Base-by-base conservation (phyloP, 2,113 vertebrate species). In the Echinops telfairi region DNA sequence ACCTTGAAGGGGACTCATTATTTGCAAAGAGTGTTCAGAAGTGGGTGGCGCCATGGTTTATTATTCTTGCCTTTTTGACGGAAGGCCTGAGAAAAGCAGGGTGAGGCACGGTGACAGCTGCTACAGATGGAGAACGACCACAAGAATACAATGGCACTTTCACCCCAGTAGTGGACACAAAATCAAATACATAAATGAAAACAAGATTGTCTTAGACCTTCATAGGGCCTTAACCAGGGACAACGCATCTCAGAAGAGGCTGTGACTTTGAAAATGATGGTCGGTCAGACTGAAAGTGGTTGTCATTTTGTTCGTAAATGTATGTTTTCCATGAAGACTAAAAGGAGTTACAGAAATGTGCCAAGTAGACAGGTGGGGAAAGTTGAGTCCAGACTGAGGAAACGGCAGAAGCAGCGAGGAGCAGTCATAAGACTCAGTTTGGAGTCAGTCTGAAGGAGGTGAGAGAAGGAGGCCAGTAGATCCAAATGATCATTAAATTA, bases 31-130 rank as follows among this genome's bases (percentile, higher is more conserved):
- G 20, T 47, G 23, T 47, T 40, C 2, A n/a, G 20, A 27, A 23
- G 11, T 40, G 11, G 22, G 20, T 11, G 16, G 0, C 4, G 8
- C 38, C 1, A 0, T 53, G 14, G 20, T 68, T 53, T 64, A 80
- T 76, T 3, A n/a, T 4, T 10, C 4, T 70, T 58, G 70, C 4
- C 25, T n/a, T 86, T 86, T 47, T 78, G 27, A 8, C 89, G 43
- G 29, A 43, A 68, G 36, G 57, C 20, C 11, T 64, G 22, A n/a
- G 10, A 19, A 68, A 19, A 19, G 1, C 9, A 22, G 29, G 19
- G 33, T 57, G 83, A 7, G 20, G 1, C 22, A 14, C 1, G 11
- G 16, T 84, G 22, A 25, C 6, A 19, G 22, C 8, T 77, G 14
- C 1, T 1, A 3, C 8, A 36, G 20, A 33, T 6, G 23, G 20